A percentile compares a stretch with the other conserved stretches of the same genome.
Conservation (phyloP, 2,888 invertebrate species). For the Nemapogon koenigi region DNA sequence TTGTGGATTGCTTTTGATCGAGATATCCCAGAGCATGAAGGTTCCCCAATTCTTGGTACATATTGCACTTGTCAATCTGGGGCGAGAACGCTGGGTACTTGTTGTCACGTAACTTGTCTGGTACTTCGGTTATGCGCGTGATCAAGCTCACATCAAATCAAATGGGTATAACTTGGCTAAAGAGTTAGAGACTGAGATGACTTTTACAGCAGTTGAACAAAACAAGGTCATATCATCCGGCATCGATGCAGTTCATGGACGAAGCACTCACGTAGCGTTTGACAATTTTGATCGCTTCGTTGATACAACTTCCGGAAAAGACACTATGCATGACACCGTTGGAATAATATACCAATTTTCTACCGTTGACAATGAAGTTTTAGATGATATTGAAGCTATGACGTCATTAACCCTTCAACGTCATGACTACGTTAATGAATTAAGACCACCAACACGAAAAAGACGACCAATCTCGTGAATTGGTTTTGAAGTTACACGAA, state of each 20-base stretch:
- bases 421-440: slow-evolving; percentile 13
- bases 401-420: slow-evolving; percentile 14
- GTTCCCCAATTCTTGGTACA: no score
- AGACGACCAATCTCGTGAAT: no score
- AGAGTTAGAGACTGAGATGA: slow-evolving; percentile 19
- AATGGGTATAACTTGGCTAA: slow-evolving; percentile 22
- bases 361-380: slow-evolving; percentile 14
- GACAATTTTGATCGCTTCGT: slow-evolving; percentile 20
- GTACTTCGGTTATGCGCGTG: no score
- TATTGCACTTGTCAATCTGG: no score
- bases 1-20: no score
- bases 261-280: slow-evolving; percentile 23
- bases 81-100: no score
- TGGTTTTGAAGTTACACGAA: no score
- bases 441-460: slow-evolving; percentile 16
- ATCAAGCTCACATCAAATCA: no score
- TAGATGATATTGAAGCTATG: slow-evolving; percentile 15
- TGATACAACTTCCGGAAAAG: slow-evolving; percentile 16
- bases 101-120: no score
- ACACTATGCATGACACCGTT: slow-evolving; percentile 16
- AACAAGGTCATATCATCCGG: slow-evolving; percentile 18
- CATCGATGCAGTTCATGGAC: slow-evolving; percentile 14
- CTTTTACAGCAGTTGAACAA: slow-evolving; percentile 14
- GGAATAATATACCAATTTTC: slow-evolving; percentile 20
- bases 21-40: no score